Percentiles rank a stretch among this genome's conserved stretches.
These are phyloP conservation scores for Harpagus bidentatus DNA, from an alignment of 2,113 vertebrate species.

Conservation along the genomic window DNA sequence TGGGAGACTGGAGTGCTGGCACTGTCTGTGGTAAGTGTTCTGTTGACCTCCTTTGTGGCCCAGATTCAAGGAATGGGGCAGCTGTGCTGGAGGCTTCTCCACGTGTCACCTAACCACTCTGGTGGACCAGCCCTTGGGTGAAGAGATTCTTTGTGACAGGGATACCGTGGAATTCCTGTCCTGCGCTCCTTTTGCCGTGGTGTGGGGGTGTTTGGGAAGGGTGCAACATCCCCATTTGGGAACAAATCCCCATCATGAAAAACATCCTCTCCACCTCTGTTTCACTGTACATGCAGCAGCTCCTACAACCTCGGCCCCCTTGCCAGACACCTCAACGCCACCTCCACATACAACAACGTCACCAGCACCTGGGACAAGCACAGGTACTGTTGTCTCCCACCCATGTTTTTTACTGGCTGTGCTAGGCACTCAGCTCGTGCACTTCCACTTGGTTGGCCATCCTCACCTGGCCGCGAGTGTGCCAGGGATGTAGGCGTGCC, in stretches of 20 bases:
- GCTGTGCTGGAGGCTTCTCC: no score
- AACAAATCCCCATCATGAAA: not conserved
- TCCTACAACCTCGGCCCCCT: not conserved
- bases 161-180: not conserved
- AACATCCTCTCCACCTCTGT: not conserved
- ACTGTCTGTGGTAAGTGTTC: constrained; percentile 77
- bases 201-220: not conserved
- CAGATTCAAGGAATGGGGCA: not conserved
- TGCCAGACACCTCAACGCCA: fast-evolving
- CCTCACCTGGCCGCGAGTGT: fast-evolving
- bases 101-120: fast-evolving
- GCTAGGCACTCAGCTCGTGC: not conserved
- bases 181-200: not conserved
- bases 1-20: constrained; percentile 76
- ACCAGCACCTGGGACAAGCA: not conserved
- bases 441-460: not conserved
- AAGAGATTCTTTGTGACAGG: not conserved
- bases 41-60: not conserved
- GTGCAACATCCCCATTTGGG: not conserved
- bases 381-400: not conserved
- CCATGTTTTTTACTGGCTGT: not conserved
- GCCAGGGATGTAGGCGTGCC: not conserved
- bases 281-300: not conserved
- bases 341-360: not conserved
- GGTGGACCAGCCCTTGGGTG: no score